Conservation (phyloP, 2,113 vertebrate genomes). For the Sakesphorus luctuosus region DNA sequence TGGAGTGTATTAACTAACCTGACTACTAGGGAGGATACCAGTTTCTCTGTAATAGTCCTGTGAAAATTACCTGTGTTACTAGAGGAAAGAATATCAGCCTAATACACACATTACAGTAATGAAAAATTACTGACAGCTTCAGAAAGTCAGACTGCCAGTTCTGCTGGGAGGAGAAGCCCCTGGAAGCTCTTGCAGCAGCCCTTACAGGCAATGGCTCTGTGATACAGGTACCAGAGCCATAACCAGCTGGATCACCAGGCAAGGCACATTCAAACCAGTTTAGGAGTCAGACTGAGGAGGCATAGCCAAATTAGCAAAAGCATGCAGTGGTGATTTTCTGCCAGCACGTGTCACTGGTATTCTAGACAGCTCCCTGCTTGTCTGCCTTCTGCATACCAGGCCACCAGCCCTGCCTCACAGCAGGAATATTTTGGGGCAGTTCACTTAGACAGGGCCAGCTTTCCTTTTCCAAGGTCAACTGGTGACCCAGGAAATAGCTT, state of each 20-base stretch:
- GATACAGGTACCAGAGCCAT: not conserved
- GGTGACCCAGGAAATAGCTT: constrained; percentile 61
- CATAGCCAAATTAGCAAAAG: constrained; percentile 7
- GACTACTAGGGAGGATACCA: not conserved
- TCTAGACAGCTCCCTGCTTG: constrained; percentile 42
- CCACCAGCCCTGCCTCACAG: not conserved
- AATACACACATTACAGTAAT: not conserved
- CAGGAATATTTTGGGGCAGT: constrained; percentile 48
- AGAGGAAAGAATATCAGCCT: not conserved
- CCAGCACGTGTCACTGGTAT: constrained; percentile 65
- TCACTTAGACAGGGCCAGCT: constrained; percentile 21
- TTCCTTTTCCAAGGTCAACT: constrained; percentile 60
- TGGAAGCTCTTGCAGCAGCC: not conserved
- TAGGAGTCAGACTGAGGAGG: not conserved
- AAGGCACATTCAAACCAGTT: not conserved
- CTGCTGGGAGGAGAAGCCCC: not conserved
- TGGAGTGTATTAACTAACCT: not conserved
- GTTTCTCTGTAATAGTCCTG: not conserved
- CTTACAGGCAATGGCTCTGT: not conserved
- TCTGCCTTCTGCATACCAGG: not conserved
- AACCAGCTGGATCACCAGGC: not conserved
- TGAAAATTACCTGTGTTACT: not conserved
- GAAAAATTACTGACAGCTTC: not conserved
- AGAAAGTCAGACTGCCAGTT: not conserved
- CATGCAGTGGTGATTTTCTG: constrained; percentile 56